Percentiles rank a stretch among this genome's conserved stretches.
Conservation (phyloP, 2,888 invertebrate species). For the Microchrysa polita region DNA sequence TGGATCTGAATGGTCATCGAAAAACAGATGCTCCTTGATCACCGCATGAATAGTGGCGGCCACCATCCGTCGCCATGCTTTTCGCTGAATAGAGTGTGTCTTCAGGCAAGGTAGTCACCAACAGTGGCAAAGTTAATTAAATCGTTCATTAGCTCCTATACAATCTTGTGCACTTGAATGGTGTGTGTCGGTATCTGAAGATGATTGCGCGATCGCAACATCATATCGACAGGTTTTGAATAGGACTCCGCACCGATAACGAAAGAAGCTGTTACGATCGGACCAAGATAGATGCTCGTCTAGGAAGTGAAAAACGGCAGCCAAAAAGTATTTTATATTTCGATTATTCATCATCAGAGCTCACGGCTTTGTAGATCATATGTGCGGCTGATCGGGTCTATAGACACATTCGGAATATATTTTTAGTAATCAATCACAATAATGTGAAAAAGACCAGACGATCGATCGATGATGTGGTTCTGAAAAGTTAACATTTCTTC, state of each 20-base stretch:
- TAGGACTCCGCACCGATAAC: conserved; percentile 32
- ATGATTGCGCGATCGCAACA: conserved; percentile 6
- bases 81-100: too few species aligned
- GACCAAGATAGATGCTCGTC: neutral
- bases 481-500: neutral
- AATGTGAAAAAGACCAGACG: conserved; percentile 46
- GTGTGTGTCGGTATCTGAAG: conserved; percentile 29
- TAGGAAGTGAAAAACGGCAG: conserved; percentile 45
- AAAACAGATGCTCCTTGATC: neutral
- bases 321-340: conserved; percentile 42
- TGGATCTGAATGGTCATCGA: conserved; percentile 19
- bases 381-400: conserved; percentile 29
- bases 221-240: conserved; percentile 10
- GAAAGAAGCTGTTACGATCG: conserved; percentile 20
- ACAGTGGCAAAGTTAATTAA: conserved; percentile 51
- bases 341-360: conserved; percentile 35
- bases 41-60: neutral
- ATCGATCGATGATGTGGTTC: conserved; percentile 39
- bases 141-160: conserved; percentile 50
- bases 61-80: neutral
- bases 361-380: conserved; percentile 1
- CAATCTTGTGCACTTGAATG: conserved; percentile 42
- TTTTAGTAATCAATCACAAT: conserved; percentile 51
- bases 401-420: conserved; percentile 46
- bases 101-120: conserved; percentile 42